A percentile compares a stretch with the other conserved stretches of the same genome.
Evolutionary conservation across 2,888 invertebrate species (phyloP).

Genomic region (Drosophila nr. medialis): DNA sequence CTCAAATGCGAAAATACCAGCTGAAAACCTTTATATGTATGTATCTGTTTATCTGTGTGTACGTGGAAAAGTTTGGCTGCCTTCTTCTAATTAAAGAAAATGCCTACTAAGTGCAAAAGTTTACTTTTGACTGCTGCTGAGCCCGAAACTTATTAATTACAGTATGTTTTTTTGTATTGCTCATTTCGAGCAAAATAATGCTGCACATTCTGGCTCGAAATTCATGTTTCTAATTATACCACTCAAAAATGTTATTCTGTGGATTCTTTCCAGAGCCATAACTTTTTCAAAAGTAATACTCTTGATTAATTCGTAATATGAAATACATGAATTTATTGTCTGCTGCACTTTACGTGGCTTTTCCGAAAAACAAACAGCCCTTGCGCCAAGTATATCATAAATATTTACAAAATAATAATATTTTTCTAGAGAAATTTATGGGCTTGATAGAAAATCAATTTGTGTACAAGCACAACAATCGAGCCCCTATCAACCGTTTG

Average conservation of each 20-base stretch:
- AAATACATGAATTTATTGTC: not conserved
- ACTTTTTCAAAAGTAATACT: not conserved
- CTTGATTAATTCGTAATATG: not conserved
- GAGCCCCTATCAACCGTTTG: conserved; percentile 28
- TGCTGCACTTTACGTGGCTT: not conserved
- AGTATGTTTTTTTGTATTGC: not conserved
- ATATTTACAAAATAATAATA: conserved; percentile 44
- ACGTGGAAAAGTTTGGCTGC: conserved; percentile 33
- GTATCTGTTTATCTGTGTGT: not conserved
- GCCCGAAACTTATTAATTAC: not conserved
- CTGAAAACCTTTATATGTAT: conserved; percentile 16
- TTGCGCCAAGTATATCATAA: conserved; percentile 33
- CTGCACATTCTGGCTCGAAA: not conserved
- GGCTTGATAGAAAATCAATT: conserved; percentile 70
- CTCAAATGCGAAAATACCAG: not conserved
- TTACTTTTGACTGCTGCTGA: conserved; percentile 15
- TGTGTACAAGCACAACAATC: conserved; percentile 17
- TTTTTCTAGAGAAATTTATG: conserved; percentile 58
- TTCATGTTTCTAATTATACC: not conserved
- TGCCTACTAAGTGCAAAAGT: conserved; percentile 36
- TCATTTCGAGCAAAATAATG: not conserved
- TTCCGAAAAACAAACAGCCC: not conserved
- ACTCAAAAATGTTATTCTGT: not conserved
- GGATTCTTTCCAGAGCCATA: not conserved
- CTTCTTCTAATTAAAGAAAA: conserved; percentile 49